Evolutionary conservation across 2,797 vertebrate genomes (phyloP).

Genomic region (Pipistrellus nathusii): DNA sequence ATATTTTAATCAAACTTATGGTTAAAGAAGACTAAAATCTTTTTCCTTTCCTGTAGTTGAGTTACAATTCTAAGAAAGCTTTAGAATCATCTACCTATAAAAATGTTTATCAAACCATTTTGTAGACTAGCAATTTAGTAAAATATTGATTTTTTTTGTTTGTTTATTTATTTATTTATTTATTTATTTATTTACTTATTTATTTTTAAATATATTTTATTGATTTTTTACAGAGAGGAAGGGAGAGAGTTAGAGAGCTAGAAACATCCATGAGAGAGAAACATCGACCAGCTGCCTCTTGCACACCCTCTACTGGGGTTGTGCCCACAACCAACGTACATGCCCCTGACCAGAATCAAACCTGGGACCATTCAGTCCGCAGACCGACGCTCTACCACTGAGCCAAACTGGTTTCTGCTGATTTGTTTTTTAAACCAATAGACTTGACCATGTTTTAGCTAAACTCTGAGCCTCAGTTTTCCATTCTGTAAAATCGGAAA

Average conservation of each 20-base stretch:
- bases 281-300: too few species aligned
- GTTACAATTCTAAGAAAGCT: constrained; percentile 25
- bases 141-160: constrained; percentile 3
- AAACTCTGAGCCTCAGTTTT: constrained; percentile 31
- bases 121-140: constrained; percentile 40
- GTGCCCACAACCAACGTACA: too few species aligned
- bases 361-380: too few species aligned
- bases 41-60: neutral
- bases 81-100: constrained; percentile 4
- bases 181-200: too few species aligned
- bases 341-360: too few species aligned
- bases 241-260: too few species aligned
- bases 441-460: neutral
- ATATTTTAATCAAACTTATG: neutral
- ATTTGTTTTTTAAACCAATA: neutral
- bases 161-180: neutral
- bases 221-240: too few species aligned
- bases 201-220: too few species aligned
- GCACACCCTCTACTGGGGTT: too few species aligned
- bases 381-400: too few species aligned
- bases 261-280: too few species aligned
- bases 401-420: too few species aligned
- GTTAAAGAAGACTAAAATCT: neutral
- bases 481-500: neutral
- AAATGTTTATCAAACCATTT: neutral